Conservation (phyloP, 2,797 vertebrate genomes). For the Cyprinodon diabolis region DNA sequence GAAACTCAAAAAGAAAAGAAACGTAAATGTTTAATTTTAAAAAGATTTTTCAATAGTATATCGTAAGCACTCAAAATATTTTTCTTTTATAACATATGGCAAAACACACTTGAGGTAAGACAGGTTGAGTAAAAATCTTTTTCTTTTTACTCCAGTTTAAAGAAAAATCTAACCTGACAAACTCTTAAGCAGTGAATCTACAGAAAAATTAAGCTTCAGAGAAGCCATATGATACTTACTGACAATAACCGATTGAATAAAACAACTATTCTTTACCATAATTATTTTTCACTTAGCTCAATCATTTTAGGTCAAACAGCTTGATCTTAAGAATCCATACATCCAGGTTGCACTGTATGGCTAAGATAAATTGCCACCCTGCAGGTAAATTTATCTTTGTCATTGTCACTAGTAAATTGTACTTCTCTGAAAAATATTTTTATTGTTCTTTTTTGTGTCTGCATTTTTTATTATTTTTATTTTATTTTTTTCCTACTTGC, state of each 20-base stretch:
- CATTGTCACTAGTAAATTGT: constrained; percentile 73
- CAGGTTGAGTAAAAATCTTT: constrained; percentile 9
- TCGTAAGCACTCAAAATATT: too few relatives aligned
- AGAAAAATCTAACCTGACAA: not conserved
- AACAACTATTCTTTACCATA: not conserved
- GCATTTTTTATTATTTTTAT: too few relatives aligned
- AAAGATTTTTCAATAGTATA: too few relatives aligned
- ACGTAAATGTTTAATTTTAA: too few relatives aligned
- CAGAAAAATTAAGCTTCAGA: constrained; percentile 21
- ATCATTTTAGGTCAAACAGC: constrained; percentile 79
- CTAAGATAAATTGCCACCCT: constrained; percentile 76
- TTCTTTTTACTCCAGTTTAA: constrained; percentile 7
- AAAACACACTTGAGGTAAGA: not conserved
- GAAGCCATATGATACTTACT: constrained; percentile 24
- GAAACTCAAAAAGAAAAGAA: too few relatives aligned
- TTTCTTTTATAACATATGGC: too few relatives aligned
- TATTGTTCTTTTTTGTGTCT: not conserved
- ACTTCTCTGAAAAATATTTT: constrained; percentile 2
- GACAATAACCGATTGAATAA: constrained; percentile 44
- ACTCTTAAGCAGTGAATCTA: constrained; percentile 18
- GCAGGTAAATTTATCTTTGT: constrained; percentile 76
- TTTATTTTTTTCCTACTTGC: too few relatives aligned
- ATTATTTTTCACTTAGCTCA: constrained; percentile 61
- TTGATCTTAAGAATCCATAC: constrained; percentile 62
- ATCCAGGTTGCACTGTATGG: constrained; percentile 60